Evolutionary conservation across 2,888 invertebrate species (phyloP), one percentile per base, ranked within the genome.

Genomic region (Byasa hedistus): DNA sequence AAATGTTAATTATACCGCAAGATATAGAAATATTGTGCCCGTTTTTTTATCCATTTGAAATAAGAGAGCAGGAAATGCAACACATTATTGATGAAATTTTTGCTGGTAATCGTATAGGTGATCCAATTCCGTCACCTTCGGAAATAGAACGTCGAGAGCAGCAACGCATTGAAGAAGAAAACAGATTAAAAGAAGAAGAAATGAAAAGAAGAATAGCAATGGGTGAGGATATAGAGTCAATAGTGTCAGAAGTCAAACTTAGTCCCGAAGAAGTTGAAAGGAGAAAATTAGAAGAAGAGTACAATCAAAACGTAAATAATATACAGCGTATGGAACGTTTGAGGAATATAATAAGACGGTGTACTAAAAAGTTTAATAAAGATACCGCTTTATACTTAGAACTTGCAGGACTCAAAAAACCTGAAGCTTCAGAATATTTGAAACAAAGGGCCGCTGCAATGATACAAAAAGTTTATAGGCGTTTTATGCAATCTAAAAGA

Each of bases 1-100:
- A 95, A 83, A 81, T 95, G 79, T 94, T 95, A 69, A 90, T 96
- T 71, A 92, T 94, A 23, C 96, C 96, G 0, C 87, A 93, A 52
- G 93, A 94, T 68, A 81, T 95, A n/a, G 92, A 94, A 79, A 89
- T 95, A 65, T 74, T 93, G 21, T 92, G 94, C 69, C 94, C 95
- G 0, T 91, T 90, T 68, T 95, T 93, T 81, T 95, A 93, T 83
- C 90, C 92, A 70, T 92, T 86, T 73, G 95, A 93, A 83, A 92
- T 86, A 75, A 80, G 91, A 57, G 72, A 78, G 70, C 75, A 85
- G 75, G 89, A 91, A 82, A 85, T 86, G 82, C 91, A 91, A 69
- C 85, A 86, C n/a, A 82, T 91, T 7, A 80, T 89, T 12, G 89
- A 91, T 70, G 71, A 91, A 79, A 87, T 91, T 69, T 81, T 86